Conservation (phyloP, 2,113 vertebrate genomes). For the Notothenia rossii region DNA sequence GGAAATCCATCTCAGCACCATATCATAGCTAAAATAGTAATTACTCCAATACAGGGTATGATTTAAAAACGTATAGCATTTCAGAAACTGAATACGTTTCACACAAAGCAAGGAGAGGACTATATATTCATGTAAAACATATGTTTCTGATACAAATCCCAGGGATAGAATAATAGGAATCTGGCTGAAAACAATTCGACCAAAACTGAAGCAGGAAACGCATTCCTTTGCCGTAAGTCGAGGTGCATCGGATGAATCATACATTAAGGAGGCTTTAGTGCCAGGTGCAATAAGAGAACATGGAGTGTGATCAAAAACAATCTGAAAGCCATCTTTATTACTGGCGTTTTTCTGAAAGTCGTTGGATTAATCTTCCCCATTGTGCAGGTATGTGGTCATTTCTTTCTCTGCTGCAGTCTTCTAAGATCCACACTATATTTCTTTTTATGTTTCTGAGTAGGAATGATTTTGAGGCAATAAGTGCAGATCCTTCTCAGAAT, state of each 20-base stretch:
- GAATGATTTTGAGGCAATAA: neutral
- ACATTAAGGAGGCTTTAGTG: neutral
- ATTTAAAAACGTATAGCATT: neutral
- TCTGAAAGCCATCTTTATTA: neutral
- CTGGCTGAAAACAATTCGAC: neutral
- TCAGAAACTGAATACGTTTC: neutral
- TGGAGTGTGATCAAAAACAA: neutral
- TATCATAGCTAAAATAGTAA: neutral
- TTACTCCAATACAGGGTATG: neutral
- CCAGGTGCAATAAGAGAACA: neutral
- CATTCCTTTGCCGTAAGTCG: too few relatives aligned
- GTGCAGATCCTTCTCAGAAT: neutral
- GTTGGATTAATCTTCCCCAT: too few relatives aligned
- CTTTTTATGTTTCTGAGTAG: too few relatives aligned
- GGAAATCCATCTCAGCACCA: neutral
- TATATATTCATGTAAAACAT: too few relatives aligned
- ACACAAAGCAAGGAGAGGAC: neutral
- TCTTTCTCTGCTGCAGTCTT: too few relatives aligned
- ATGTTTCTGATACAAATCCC: neutral
- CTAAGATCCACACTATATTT: too few relatives aligned
- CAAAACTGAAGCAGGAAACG: too few relatives aligned
- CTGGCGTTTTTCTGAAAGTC: neutral
- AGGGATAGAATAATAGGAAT: neutral
- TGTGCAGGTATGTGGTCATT: too few relatives aligned
- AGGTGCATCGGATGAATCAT: neutral